A percentile compares a stretch with the other conserved stretches of the same genome.
These are phyloP conservation scores for Tetranychus truncatus DNA, from an alignment of 2,888 invertebrate species.

Conservation along the genomic window DNA sequence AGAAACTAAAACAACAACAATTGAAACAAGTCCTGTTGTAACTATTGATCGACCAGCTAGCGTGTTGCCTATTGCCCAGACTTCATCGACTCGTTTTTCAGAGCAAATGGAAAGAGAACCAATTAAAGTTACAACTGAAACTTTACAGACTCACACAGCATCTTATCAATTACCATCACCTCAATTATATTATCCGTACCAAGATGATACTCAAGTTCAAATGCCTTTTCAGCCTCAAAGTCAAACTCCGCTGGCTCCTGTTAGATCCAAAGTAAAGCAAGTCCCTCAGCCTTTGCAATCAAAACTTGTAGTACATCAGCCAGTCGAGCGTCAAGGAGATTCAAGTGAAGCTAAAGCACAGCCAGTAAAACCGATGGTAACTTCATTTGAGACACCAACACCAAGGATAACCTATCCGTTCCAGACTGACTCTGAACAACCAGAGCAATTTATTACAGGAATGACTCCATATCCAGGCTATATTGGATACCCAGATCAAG, in stretches of 20 bases:
- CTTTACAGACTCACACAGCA: background rate
- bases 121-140: background rate
- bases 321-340: background rate
- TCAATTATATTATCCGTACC: background rate
- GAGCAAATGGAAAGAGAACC: background rate
- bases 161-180: background rate
- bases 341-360: background rate
- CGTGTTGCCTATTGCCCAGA: background rate
- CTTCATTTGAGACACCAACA: too few relatives aligned
- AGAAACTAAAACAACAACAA: background rate
- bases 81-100: background rate
- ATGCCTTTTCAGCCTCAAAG: too few relatives aligned
- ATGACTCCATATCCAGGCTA: too few relatives aligned
- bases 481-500: too few relatives aligned
- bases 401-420: background rate
- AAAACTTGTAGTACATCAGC: background rate
- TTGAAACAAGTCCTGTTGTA: background rate
- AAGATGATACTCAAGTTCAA: background rate
- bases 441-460: too few relatives aligned
- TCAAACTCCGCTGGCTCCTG: background rate
- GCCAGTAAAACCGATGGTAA: background rate
- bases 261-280: background rate
- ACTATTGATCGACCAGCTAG: background rate
- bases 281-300: background rate
- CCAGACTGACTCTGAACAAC: background rate